Evolutionary conservation across 2,888 invertebrate genomes (phyloP).

Genomic region (Mechanitis messenoides): DNA sequence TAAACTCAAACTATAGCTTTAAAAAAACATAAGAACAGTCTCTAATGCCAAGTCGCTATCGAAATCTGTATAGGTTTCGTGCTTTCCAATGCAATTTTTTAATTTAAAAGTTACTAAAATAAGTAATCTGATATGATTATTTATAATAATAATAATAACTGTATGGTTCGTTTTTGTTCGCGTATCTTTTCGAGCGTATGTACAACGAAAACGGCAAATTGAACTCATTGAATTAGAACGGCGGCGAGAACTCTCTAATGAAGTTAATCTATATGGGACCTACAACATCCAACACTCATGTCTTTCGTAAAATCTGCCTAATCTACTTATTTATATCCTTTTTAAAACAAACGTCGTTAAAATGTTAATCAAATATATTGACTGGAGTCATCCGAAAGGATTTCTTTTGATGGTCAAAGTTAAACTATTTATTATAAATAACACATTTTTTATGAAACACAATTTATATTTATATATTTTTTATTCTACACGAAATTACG

Average conservation of each 20-base stretch:
- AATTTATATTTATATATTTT: too few relatives aligned
- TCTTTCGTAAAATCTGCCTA: constrained; percentile 21
- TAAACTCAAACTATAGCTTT: too few relatives aligned
- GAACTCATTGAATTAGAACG: constrained; percentile 47
- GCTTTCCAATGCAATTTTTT: too few relatives aligned
- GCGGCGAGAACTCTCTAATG: constrained; percentile 45
- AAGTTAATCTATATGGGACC: constrained; percentile 42
- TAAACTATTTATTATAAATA: not conserved
- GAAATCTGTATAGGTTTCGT: too few relatives aligned
- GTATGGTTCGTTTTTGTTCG: not conserved
- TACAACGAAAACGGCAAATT: constrained; percentile 22
- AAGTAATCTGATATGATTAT: too few relatives aligned
- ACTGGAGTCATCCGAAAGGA: not conserved
- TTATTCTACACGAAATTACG: too few relatives aligned
- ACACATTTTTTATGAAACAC: too few relatives aligned
- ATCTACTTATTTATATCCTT: constrained; percentile 22
- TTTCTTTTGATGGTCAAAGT: not conserved
- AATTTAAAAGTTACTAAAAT: too few relatives aligned
- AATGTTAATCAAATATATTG: constrained; percentile 2
- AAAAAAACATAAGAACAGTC: too few relatives aligned
- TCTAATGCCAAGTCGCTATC: too few relatives aligned
- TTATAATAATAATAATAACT: too few relatives aligned
- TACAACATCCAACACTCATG: constrained; percentile 19
- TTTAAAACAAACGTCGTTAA: constrained; percentile 16
- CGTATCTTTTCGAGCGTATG: constrained; percentile 4